Evolutionary conservation across 2,113 vertebrate species (phyloP).

Genomic region (Protomyctophum bolini): DNA sequence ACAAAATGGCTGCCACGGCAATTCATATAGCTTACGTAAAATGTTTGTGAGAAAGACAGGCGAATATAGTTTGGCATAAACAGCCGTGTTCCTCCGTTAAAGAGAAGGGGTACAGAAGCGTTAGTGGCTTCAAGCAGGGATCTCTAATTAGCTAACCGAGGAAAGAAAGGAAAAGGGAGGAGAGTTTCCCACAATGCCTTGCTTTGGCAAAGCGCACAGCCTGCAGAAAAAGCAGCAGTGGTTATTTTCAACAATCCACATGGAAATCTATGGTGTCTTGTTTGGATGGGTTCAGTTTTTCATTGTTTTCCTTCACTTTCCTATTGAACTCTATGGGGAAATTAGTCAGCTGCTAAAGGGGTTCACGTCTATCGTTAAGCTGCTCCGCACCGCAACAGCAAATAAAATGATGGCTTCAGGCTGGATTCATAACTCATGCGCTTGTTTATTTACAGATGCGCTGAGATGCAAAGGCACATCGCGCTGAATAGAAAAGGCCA

Average conservation of each 20-base stretch:
- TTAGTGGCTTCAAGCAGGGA: constrained; percentile 55
- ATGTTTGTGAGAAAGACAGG: constrained; percentile 76
- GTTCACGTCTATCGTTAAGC: neutral
- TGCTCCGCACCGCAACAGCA: neutral
- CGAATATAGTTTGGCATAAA: constrained; percentile 80
- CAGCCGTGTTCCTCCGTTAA: constrained; percentile 78
- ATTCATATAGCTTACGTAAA: constrained; percentile 65
- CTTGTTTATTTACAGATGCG: neutral
- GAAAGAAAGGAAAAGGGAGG: constrained; percentile 27
- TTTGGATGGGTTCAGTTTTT: constrained; percentile 63
- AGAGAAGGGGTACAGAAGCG: constrained; percentile 53
- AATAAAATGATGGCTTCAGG: constrained; percentile 16
- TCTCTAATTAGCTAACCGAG: constrained; percentile 53
- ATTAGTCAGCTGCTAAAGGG: constrained; percentile 10
- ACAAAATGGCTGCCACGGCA: constrained; percentile 56
- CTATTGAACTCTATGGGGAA: constrained; percentile 37
- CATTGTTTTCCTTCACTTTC: constrained; percentile 63
- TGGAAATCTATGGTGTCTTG: constrained; percentile 55
- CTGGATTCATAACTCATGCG: neutral
- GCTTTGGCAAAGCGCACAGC: constrained; percentile 52
- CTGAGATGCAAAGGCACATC: neutral
- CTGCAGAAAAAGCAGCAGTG: constrained; percentile 47
- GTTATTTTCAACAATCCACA: constrained; percentile 5
- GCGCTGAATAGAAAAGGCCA: no score
- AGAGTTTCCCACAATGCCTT: constrained; percentile 40